phyloP scores from a whole-genome alignment of 2,113 vertebrate genomes.

The Etia nguti region DNA sequence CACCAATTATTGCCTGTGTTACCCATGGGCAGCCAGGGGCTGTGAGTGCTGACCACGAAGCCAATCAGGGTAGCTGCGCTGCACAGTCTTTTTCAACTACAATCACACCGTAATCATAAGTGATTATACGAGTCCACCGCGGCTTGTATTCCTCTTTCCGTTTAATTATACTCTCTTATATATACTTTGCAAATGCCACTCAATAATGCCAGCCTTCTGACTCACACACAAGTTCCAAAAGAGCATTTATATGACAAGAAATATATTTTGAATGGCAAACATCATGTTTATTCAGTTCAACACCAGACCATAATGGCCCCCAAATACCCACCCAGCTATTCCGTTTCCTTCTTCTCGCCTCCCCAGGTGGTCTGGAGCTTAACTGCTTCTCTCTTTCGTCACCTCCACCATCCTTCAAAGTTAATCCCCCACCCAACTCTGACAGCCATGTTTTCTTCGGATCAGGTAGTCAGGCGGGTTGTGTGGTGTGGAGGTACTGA shows the following conservation, averaged over 20 bases:
- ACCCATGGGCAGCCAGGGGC: slow-evolving; percentile 6
- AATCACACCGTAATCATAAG: slow-evolving; percentile 6
- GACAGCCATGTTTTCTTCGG: slow-evolving; percentile 10
- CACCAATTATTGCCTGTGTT: slow-evolving; percentile 40
- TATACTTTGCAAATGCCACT: neutral
- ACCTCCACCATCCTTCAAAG: slow-evolving; percentile 15
- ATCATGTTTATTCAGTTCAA: neutral
- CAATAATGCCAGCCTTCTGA: neutral
- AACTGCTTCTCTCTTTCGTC: neutral
- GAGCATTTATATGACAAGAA: neutral
- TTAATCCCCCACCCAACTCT: slow-evolving; percentile 23
- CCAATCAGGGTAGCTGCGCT: neutral
- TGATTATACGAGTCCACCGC: neutral
- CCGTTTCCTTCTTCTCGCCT: neutral
- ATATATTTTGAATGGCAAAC: neutral
- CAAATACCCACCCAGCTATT: neutral
- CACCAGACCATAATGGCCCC: neutral
- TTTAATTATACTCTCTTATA: slow-evolving; percentile 21
- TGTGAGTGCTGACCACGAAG: neutral
- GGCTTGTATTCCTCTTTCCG: neutral
- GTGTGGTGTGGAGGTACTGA: neutral
- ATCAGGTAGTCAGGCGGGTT: slow-evolving; percentile 9
- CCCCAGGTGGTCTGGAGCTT: slow-evolving; percentile 9
- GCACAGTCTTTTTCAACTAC: neutral
- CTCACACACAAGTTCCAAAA: neutral